Percentiles rank a stretch among this genome's conserved stretches.
Conservation (phyloP, 2,113 vertebrate species). For the Corvus hawaiiensis region DNA sequence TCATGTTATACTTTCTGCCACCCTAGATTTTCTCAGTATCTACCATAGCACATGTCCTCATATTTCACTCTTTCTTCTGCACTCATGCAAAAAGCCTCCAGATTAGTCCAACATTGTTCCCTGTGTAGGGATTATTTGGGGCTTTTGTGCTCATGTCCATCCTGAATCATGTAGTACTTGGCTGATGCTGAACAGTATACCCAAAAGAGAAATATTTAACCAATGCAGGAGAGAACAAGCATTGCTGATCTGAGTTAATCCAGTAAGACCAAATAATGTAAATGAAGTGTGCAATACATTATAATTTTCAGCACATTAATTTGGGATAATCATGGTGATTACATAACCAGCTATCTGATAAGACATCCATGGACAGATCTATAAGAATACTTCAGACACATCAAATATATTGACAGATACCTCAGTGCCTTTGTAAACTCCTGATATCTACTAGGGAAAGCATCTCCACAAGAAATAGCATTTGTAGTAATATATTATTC, state of each 20-base stretch:
- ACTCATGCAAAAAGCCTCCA: background rate
- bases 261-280: constrained; percentile 6
- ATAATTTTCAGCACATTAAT: background rate
- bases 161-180: background rate
- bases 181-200: background rate
- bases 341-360: background rate
- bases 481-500: background rate
- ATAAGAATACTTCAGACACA: background rate
- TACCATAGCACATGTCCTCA: background rate
- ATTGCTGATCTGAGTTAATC: background rate
- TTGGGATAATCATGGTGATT: constrained; percentile 16
- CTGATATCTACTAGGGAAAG: background rate
- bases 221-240: background rate
- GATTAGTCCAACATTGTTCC: background rate
- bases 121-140: background rate
- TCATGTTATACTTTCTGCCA: background rate
- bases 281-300: background rate
- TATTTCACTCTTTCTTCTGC: background rate
- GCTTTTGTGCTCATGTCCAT: background rate
- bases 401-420: background rate
- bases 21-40: background rate
- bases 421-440: background rate
- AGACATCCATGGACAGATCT: background rate
- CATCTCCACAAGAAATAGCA: background rate
- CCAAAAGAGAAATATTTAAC: background rate